These are phyloP conservation scores for Stigmatopora nigra DNA, from an alignment of 2,113 vertebrate genomes.

Conservation along the genomic window DNA sequence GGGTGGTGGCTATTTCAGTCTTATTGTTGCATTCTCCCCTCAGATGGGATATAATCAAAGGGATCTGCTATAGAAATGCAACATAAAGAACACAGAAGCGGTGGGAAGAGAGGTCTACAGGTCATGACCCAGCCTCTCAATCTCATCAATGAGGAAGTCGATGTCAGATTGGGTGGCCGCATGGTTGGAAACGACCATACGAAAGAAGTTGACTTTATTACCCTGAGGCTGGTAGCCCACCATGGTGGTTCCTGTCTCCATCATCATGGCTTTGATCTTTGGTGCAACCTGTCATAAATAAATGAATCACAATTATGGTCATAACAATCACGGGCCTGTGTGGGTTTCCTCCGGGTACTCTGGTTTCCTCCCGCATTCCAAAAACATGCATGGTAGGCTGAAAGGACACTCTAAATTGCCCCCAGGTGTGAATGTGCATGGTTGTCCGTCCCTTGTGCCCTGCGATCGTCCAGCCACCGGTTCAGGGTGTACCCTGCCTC, in stretches of 20 bases:
- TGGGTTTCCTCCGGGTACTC: too few species aligned
- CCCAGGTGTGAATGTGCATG: too few species aligned
- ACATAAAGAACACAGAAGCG: background rate
- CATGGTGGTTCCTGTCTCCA: constrained; percentile 97
- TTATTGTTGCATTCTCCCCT: constrained; percentile 23
- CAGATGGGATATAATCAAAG: constrained; percentile 23
- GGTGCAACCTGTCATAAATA: constrained; percentile 80
- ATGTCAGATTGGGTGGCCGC: constrained; percentile 92
- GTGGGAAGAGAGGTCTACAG: constrained; percentile 69
- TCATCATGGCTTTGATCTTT: constrained; percentile 96
- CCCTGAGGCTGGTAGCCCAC: constrained; percentile 97
- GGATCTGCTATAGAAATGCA: constrained; percentile 15
- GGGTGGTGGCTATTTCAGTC: constrained; percentile 10
- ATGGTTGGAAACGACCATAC: constrained; percentile 95
- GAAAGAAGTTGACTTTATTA: constrained; percentile 96
- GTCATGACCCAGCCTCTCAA: constrained; percentile 88
- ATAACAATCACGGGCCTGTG: background rate
- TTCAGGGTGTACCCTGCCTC: too few species aligned
- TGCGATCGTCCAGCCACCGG: too few species aligned
- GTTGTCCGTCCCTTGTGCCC: too few species aligned
- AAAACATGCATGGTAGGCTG: too few species aligned
- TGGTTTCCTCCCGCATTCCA: too few species aligned
- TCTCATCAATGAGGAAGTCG: constrained; percentile 96
- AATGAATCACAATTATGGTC: background rate
- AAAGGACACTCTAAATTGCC: too few species aligned